Base-by-base conservation (phyloP, 2,797 vertebrate species). In the Triplophysa bombifrons region DNA sequence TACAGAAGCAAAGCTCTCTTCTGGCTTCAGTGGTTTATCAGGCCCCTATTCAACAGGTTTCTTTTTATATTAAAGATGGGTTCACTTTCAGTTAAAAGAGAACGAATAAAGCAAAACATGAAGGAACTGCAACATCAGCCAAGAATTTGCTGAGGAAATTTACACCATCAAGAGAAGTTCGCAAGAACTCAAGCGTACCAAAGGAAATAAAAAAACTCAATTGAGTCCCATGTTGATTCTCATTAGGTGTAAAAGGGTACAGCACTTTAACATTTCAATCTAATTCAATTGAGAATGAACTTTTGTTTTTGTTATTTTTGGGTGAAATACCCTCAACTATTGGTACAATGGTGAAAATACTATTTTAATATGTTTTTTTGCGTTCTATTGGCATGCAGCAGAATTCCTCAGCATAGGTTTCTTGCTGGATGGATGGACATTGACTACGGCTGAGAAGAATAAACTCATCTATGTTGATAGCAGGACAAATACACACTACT, bases 401-500 rank as follows among this genome's bases (percentile, higher is more conserved):
- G 51, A 72, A 80, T 66, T 58, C 38, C 50, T 73, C 38, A 55
- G 77, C 34, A 65, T 72, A 48, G 25, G 44, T 56, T 79, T 1
- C 60, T 72, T 46, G 48, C 69, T n/a, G 22, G 61, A 20, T 72
- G 63, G 38, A 22, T 80, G 77, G 77, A 72, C 77, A 80, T 80
- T 80, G 77, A 73, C 77, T 61, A 82, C 63, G 51, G 38, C 74
- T 65, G 46, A 61, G 56, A 56, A 64, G 67, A 67, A 81, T 81
- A 75, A 78, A 74, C 81, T 73, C 75, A 56, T 70, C 22, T 51
- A 51, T 14, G 12, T 38, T 25, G 14, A 71, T 25, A 64, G 20
- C 55, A 76, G 38, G 73, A 84, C 81, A 82, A 82, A 80, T 76
- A 70, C 44, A 2, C 13, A 72, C 56, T 88, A 71, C 87, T 89